Conservation (phyloP, 2,113 vertebrate species). For the Nothobranchius furzeri region DNA sequence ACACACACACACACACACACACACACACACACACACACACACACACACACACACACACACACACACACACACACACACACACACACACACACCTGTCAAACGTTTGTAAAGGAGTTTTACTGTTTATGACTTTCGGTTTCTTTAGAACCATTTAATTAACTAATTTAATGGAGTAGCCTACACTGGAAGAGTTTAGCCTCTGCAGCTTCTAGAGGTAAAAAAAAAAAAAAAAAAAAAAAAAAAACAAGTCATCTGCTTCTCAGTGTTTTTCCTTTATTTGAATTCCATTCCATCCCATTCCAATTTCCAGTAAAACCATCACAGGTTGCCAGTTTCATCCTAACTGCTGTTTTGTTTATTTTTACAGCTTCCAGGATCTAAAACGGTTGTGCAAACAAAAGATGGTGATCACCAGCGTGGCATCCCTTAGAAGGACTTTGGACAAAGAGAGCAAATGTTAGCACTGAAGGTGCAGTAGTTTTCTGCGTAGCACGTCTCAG, state of each 20-base stretch:
- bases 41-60: neutral
- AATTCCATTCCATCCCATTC: neutral
- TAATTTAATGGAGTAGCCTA: slow-evolving; percentile 1
- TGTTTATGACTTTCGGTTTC: neutral
- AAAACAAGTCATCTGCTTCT: slow-evolving; percentile 29
- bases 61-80: neutral
- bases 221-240: slow-evolving; percentile 9
- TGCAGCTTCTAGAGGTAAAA: slow-evolving; percentile 10
- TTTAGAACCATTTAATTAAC: neutral
- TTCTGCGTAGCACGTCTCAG: slow-evolving; percentile 14
- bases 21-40: too few relatives aligned
- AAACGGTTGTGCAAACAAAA: slow-evolving; percentile 38
- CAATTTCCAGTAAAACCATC: slow-evolving; percentile 1
- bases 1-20: too few relatives aligned
- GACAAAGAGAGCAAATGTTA: slow-evolving; percentile 51
- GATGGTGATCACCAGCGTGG: slow-evolving; percentile 54
- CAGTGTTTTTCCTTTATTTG: slow-evolving; percentile 31
- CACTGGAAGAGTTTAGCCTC: slow-evolving; percentile 4
- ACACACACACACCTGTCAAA: neutral
- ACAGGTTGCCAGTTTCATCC: slow-evolving; percentile 4
- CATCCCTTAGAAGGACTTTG: slow-evolving; percentile 49
- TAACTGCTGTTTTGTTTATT: slow-evolving; percentile 48
- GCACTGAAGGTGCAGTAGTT: slow-evolving; percentile 59
- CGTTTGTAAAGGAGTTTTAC: neutral
- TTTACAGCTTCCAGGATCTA: slow-evolving; percentile 37